phyloP scores from a whole-genome alignment of 2,797 vertebrate genomes.

The Streptopelia turtur region DNA sequence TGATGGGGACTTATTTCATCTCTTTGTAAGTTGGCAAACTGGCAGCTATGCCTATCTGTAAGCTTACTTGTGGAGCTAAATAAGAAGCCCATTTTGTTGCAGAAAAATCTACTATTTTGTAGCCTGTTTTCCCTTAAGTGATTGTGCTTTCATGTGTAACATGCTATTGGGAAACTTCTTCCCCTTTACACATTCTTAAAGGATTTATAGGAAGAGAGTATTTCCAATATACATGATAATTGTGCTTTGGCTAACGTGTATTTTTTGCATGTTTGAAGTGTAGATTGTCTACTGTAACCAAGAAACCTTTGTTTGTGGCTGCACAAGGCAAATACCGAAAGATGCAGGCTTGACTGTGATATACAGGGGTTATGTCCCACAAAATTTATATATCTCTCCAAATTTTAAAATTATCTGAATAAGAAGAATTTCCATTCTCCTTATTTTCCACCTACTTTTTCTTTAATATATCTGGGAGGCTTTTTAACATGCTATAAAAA shows the following conservation, averaged over 20 bases:
- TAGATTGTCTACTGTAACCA: background rate
- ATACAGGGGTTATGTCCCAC: background rate
- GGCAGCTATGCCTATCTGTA: background rate
- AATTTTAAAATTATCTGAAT: background rate
- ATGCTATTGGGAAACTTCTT: background rate
- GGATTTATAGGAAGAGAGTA: background rate
- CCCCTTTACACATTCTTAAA: background rate
- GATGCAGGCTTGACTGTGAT: background rate
- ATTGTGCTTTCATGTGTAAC: background rate
- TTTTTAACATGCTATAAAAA: background rate
- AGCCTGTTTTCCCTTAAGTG: background rate
- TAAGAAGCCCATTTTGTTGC: background rate
- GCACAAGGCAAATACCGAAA: background rate
- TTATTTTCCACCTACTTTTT: background rate
- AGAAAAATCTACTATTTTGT: constrained; percentile 3
- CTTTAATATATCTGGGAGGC: background rate
- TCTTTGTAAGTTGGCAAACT: constrained; percentile 12
- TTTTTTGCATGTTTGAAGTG: background rate
- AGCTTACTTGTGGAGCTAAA: background rate
- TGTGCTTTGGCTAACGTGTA: background rate
- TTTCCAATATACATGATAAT: background rate
- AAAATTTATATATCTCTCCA: background rate
- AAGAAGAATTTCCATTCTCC: background rate
- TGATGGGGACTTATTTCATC: constrained; percentile 24
- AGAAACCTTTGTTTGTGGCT: background rate